Evolutionary conservation across 2,888 invertebrate species (phyloP).

Genomic region (Boloria euphrosyne): DNA sequence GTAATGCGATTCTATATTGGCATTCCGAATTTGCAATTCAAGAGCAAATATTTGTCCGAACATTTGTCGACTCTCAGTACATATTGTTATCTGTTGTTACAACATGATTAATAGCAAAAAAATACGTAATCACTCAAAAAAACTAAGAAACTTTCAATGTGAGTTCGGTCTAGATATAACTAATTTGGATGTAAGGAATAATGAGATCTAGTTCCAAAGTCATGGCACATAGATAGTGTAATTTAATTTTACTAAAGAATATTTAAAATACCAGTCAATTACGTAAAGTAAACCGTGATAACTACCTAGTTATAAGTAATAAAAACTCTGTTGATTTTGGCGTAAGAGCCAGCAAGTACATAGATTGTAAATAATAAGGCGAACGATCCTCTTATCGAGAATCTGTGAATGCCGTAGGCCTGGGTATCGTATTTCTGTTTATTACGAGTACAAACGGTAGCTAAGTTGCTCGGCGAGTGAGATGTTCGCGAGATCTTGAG

Average conservation of each 20-base stretch:
- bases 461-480: constrained; percentile 62
- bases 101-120: neutral
- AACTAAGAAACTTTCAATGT: no score
- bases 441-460: constrained; percentile 59
- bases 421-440: constrained; percentile 78
- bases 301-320: constrained; percentile 15
- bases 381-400: constrained; percentile 67
- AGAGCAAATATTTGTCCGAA: constrained; percentile 39
- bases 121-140: neutral
- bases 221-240: no score
- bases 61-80: constrained; percentile 23
- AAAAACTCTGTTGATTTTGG: constrained; percentile 55
- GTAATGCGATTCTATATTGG: constrained; percentile 47
- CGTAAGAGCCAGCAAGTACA: constrained; percentile 45
- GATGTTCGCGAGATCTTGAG: constrained; percentile 64
- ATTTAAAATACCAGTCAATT: constrained; percentile 13
- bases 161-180: no score
- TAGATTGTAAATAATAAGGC: constrained; percentile 70
- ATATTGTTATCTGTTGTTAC: constrained; percentile 16
- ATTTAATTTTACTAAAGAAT: neutral
- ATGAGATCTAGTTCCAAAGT: no score
- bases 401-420: constrained; percentile 69
- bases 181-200: no score
- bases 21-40: constrained; percentile 37
- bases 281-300: constrained; percentile 1